These are phyloP conservation scores for Poecilia gillii DNA, from an alignment of 2,797 vertebrate species.

Conservation along the genomic window DNA sequence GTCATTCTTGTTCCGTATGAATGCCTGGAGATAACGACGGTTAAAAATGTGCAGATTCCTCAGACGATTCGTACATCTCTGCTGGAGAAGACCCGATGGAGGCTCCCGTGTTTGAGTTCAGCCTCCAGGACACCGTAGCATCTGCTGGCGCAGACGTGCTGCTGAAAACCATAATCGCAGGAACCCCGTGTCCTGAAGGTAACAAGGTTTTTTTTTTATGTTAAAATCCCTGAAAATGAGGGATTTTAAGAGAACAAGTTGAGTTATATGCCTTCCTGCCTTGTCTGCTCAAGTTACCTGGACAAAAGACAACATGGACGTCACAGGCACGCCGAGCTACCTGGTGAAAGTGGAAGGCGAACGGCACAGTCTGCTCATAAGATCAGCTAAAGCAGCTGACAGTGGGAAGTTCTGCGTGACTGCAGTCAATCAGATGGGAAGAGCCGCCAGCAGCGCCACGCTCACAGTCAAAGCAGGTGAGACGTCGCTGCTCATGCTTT, in stretches of 20 bases:
- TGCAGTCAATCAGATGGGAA: constrained; percentile 90
- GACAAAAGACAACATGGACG: constrained; percentile 83
- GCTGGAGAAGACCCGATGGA: constrained; percentile 95
- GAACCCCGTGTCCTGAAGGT: constrained; percentile 92
- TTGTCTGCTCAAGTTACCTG: constrained; percentile 84
- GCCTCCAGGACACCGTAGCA: constrained; percentile 86
- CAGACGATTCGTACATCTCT: constrained; percentile 96
- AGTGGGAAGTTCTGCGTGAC: constrained; percentile 89
- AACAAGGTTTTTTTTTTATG: constrained; percentile 7
- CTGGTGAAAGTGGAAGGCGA: constrained; percentile 92
- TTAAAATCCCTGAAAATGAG: background rate
- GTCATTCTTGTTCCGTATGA: background rate
- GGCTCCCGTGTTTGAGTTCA: constrained; percentile 92
- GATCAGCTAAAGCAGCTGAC: constrained; percentile 83
- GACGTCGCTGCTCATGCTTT: constrained; percentile 15
- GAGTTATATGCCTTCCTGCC: background rate
- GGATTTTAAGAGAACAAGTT: background rate
- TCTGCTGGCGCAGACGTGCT: constrained; percentile 87
- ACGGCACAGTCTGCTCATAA: constrained; percentile 89
- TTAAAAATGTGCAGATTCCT: constrained; percentile 86
- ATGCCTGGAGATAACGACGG: background rate
- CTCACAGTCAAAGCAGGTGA: constrained; percentile 90
- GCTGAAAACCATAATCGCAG: constrained; percentile 91
- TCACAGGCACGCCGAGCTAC: constrained; percentile 76
- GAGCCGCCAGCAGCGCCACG: constrained; percentile 84